Conservation (phyloP, 1,140 invertebrate genomes). For the Trypoxylus dichotomus region DNA sequence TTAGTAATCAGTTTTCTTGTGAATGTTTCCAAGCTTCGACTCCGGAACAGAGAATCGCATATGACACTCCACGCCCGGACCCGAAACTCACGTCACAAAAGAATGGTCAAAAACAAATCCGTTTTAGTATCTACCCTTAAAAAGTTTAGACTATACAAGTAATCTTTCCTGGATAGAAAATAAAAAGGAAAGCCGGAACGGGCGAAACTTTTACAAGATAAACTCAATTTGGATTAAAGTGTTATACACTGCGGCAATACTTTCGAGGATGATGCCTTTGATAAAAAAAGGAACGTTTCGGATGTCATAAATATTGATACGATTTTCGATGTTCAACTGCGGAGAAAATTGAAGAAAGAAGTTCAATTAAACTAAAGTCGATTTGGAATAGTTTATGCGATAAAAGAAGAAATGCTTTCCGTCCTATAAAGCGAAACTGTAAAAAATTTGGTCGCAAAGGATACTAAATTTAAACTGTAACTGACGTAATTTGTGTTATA, state of each 20-base stretch:
- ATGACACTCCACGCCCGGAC: not conserved
- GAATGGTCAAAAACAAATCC: slow-evolving; percentile 43
- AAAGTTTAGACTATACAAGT: slow-evolving; percentile 29
- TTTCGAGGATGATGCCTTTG: slow-evolving; percentile 18
- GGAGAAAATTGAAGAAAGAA: slow-evolving; percentile 22
- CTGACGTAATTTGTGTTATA: no score
- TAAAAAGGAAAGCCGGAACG: slow-evolving; percentile 33
- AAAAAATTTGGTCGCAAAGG: no score
- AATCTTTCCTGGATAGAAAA: slow-evolving; percentile 28
- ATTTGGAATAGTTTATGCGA: slow-evolving; percentile 16
- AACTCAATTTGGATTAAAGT: slow-evolving; percentile 46
- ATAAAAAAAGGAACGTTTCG: slow-evolving; percentile 1
- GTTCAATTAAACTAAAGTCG: slow-evolving; percentile 15
- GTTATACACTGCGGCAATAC: slow-evolving; percentile 38
- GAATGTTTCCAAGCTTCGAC: not conserved
- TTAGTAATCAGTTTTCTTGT: not conserved
- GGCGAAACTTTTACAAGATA: slow-evolving; percentile 41
- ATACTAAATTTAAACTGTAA: no score
- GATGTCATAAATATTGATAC: slow-evolving; percentile 22
- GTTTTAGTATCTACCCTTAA: slow-evolving; percentile 42
- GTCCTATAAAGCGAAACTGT: not conserved
- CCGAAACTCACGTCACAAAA: slow-evolving; percentile 33
- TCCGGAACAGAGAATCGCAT: not conserved
- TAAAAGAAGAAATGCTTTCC: not conserved
- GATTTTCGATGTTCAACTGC: slow-evolving; percentile 21